phyloP scores from a whole-genome alignment of 1,140 invertebrate genomes.

The Mizuhopecten yessoensis region DNA sequence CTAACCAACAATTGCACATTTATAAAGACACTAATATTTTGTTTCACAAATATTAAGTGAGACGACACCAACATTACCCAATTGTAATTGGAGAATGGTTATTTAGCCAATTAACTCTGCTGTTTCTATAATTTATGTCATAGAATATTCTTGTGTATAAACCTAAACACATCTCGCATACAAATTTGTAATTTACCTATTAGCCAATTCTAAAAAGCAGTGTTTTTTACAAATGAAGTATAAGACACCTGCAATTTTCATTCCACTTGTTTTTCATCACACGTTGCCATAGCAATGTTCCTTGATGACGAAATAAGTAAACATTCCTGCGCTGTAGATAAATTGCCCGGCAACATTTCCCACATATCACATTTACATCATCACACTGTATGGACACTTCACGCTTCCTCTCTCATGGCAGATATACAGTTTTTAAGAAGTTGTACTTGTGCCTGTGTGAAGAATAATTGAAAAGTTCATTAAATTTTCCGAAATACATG shows the following conservation, averaged over 20 bases:
- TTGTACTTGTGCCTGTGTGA: slow-evolving; percentile 86
- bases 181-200: background rate
- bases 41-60: slow-evolving; percentile 15
- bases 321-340: background rate
- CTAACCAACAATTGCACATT: background rate
- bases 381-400: background rate
- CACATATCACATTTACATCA: slow-evolving; percentile 6
- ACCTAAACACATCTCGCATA: background rate
- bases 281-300: background rate
- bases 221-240: background rate
- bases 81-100: background rate
- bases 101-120: background rate
- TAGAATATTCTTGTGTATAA: background rate
- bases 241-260: slow-evolving; percentile 37
- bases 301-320: background rate
- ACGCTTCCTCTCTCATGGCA: slow-evolving; percentile 85
- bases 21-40: background rate
- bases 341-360: background rate
- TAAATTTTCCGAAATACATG: no score
- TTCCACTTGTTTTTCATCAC: background rate
- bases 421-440: slow-evolving; percentile 87
- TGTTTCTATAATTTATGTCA: background rate
- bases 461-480: background rate
- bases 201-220: slow-evolving; percentile 6
- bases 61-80: background rate